Base-by-base conservation (phyloP, 2,113 vertebrate genomes). In the Martes martes region DNA sequence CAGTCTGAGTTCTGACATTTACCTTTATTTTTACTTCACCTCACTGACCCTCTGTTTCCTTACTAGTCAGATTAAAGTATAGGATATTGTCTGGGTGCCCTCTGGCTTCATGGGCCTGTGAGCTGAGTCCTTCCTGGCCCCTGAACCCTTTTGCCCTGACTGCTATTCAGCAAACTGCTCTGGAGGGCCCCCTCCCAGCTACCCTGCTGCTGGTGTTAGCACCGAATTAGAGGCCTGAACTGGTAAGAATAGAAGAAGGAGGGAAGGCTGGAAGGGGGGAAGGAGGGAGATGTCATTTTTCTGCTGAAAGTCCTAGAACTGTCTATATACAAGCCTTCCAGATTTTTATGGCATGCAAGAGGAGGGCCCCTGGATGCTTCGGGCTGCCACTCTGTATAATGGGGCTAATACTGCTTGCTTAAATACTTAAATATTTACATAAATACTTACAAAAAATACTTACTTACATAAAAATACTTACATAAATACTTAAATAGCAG, bases 11-110 rank as follows among this genome's bases (percentile, higher is more conserved):
- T 61, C 36, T 92, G 83, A 74, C 84, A 67, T 89, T 97, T 85
- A 69, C 45, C 89, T 93, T 89, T 79, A 67, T 86, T 95, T 71
- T 88, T 33, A 94, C 21, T 55, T 97, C 24, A 71, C 82, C 31
- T 83, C 79, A 89, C 31, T 85, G 71, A 61, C 31, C 42, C 21
- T 95, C 7, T 31, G 13, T 89, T 95, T 96, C 87, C 76, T 85
- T 89, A 94, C 94, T 45, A 55, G 2, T 86, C 61, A 91, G 42
- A 59, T 91, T 86, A 67, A 86, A 39, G 15, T 55, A 7, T 52
- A 90, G 9, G 33, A 36, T 79, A 13, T 78, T 82, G 52, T 23
- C 26, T 57, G 42, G 42, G 39, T 95, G 19, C 23, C 36, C 59
- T 84, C 80, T 93, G 81, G 63, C 78, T 39, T 94, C 42, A 8